Conservation (phyloP, 2,113 vertebrate species). For the Etheostoma cragini region DNA sequence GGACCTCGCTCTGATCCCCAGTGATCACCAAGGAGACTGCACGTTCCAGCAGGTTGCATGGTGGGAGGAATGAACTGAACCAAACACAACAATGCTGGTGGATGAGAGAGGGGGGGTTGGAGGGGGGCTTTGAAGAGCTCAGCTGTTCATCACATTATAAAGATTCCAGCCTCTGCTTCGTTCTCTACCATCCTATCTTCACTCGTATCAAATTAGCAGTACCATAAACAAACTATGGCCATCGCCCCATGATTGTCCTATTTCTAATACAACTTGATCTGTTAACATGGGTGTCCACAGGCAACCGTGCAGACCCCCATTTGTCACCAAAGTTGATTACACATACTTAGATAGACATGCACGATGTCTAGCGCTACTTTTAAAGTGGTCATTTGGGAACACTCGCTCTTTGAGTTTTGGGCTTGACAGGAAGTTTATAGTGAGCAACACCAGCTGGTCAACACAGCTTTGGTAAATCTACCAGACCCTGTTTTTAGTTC, state of each 20-base stretch:
- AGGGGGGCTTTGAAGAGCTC: conserved; percentile 64
- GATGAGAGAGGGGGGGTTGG: background rate
- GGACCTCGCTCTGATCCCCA: conserved; percentile 53
- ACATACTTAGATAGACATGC: conserved; percentile 31
- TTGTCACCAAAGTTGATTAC: conserved; percentile 59
- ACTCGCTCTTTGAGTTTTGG: conserved; percentile 44
- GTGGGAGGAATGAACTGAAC: conserved; percentile 52
- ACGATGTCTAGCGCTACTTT: conserved; percentile 12
- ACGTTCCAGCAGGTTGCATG: conserved; percentile 66
- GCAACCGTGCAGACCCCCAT: conserved; percentile 45
- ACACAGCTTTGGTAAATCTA: conserved; percentile 30
- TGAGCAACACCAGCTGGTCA: conserved; percentile 67
- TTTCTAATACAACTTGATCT: conserved; percentile 33
- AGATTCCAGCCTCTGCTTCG: conserved; percentile 46
- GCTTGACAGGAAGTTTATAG: conserved; percentile 68
- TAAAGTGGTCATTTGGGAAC: conserved; percentile 66
- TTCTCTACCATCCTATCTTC: conserved; percentile 5
- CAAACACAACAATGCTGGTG: conserved; percentile 61
- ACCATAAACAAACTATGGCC: conserved; percentile 48
- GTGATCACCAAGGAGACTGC: conserved; percentile 73
- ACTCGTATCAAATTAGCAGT: conserved; percentile 32
- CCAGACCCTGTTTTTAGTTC: conserved; percentile 48
- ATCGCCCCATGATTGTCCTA: background rate
- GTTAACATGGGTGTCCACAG: conserved; percentile 15
- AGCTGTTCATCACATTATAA: conserved; percentile 74